A percentile compares a stretch with the other conserved stretches of the same genome.
These are phyloP conservation scores for Nasonia vitripennis DNA, from an alignment of 1,140 invertebrate genomes.

Conservation along the genomic window DNA sequence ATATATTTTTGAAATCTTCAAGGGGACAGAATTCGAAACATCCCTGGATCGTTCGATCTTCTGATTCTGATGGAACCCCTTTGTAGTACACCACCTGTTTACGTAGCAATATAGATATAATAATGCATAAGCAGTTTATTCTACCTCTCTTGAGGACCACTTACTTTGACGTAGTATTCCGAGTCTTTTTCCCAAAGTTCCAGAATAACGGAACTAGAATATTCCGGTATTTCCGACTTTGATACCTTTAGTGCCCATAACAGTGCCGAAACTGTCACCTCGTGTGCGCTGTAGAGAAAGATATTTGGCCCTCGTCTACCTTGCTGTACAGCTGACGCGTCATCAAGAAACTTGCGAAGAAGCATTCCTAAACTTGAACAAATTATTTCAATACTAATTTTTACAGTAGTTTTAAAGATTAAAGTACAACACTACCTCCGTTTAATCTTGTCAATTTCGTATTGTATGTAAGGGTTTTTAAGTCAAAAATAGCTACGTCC, in stretches of 20 bases:
- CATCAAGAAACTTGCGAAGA: constrained; percentile 56
- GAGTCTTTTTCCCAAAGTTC: constrained; percentile 56
- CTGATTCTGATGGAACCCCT: constrained; percentile 20
- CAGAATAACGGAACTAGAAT: constrained; percentile 72
- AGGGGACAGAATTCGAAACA: constrained; percentile 33
- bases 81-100: constrained; percentile 33
- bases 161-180: constrained; percentile 56
- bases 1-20: constrained; percentile 15
- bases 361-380: constrained; percentile 45
- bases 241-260: constrained; percentile 79
- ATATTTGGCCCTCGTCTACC: constrained; percentile 71
- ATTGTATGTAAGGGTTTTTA: neutral
- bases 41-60: neutral
- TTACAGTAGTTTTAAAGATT: neutral
- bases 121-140: neutral
- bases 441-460: neutral
- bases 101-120: neutral
- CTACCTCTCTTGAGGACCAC: neutral
- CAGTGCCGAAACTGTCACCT: constrained; percentile 81
- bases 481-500: neutral
- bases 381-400: neutral
- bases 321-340: constrained; percentile 39
- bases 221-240: constrained; percentile 76
- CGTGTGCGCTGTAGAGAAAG: constrained; percentile 80
- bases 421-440: neutral